phyloP scores from a whole-genome alignment of 92 coral and sea anemone genomes.

The Epizoanthus rinbou region DNA sequence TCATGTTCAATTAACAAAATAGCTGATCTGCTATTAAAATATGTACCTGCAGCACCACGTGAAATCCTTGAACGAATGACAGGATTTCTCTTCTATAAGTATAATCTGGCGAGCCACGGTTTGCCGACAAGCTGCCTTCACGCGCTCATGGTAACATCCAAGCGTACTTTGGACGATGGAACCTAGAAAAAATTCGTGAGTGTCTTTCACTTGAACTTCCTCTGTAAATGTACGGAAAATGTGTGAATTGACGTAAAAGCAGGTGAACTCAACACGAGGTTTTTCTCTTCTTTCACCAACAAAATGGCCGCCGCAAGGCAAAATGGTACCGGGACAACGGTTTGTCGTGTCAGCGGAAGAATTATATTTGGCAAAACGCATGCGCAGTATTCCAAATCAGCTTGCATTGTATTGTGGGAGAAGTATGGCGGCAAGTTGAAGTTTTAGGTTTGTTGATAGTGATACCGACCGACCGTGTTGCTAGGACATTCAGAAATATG shows the following conservation, averaged over 20 bases:
- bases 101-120: too few relatives aligned
- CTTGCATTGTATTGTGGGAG: conserved; percentile 21
- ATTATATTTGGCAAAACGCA: neutral
- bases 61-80: too few relatives aligned
- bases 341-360: neutral
- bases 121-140: too few relatives aligned
- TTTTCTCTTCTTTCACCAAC: neutral
- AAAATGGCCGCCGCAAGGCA: conserved; percentile 23
- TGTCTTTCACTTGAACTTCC: neutral
- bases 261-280: neutral
- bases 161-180: neutral
- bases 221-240: neutral
- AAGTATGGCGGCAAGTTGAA: conserved; percentile 27
- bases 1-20: too few relatives aligned
- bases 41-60: too few relatives aligned
- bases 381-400: neutral
- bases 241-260: neutral
- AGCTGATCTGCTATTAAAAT: too few relatives aligned
- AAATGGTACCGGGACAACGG: neutral
- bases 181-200: neutral
- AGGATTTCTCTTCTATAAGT: too few relatives aligned
- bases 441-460: neutral
- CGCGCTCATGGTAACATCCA: neutral
- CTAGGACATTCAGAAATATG: conserved; percentile 33
- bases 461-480: too few relatives aligned